Conservation (phyloP, 2,888 invertebrate genomes). For the Strigamia maritima region DNA sequence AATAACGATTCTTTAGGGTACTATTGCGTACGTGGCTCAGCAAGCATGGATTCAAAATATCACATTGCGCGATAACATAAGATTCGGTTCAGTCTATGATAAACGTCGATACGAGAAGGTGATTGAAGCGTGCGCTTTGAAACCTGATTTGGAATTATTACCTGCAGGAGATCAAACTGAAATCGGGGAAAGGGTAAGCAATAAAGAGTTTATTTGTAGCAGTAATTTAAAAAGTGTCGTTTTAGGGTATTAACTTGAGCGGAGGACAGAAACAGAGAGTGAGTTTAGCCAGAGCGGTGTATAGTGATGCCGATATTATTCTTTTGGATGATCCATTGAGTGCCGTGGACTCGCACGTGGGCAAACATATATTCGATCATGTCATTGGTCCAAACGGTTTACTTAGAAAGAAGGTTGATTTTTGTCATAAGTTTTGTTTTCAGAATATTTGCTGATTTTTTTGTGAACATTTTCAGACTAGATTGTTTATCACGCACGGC, state of each 20-base stretch:
- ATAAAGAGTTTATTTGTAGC: not conserved
- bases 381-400: constrained; percentile 56
- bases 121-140: constrained; percentile 54
- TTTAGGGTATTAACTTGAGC: constrained; percentile 68
- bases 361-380: constrained; percentile 57
- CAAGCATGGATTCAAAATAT: constrained; percentile 60
- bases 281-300: constrained; percentile 54
- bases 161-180: constrained; percentile 59
- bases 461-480: constrained; percentile 65
- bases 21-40: constrained; percentile 58
- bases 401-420: constrained; percentile 53
- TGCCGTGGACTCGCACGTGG: constrained; percentile 54
- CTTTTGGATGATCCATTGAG: constrained; percentile 60
- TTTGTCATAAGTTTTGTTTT: not conserved
- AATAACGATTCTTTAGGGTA: constrained; percentile 49
- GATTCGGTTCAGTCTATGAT: constrained; percentile 54
- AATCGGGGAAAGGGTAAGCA: constrained; percentile 59
- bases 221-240: constrained; percentile 36
- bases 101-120: constrained; percentile 48
- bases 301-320: constrained; percentile 53
- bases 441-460: no score
- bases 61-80: constrained; percentile 56
- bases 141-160: constrained; percentile 57
- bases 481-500: constrained; percentile 91
- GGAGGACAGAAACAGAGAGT: no score